These are phyloP conservation scores for Cheilinus undulatus DNA, from an alignment of 2,113 vertebrate species.

Conservation along the genomic window DNA sequence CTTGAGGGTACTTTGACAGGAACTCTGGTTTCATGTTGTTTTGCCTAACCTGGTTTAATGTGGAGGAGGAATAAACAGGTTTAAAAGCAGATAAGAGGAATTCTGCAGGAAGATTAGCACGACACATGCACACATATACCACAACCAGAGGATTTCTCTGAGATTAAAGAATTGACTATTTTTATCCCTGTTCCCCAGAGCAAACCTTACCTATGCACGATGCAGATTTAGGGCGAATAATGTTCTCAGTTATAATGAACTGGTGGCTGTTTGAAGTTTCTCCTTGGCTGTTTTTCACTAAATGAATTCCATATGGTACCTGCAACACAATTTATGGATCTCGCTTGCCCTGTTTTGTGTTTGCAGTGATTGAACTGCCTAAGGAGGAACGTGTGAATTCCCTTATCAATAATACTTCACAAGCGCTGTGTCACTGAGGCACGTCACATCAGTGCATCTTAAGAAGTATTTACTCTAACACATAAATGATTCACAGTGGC, in stretches of 20 bases:
- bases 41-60: not conserved
- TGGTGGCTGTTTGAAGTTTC: slow-evolving; percentile 69
- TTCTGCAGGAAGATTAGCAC: slow-evolving; percentile 37
- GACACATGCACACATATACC: slow-evolving; percentile 42
- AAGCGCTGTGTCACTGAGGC: slow-evolving; percentile 32
- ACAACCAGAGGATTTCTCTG: slow-evolving; percentile 47
- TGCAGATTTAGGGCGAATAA: slow-evolving; percentile 59
- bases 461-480: slow-evolving; percentile 4
- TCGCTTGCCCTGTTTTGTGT: slow-evolving; percentile 39
- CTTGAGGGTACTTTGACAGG: slow-evolving; percentile 20
- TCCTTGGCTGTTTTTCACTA: slow-evolving; percentile 56
- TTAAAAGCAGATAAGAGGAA: slow-evolving; percentile 57
- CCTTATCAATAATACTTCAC: slow-evolving; percentile 42
- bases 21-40: slow-evolving; percentile 25
- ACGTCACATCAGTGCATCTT: slow-evolving; percentile 14
- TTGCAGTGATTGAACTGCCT: slow-evolving; percentile 55
- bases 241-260: slow-evolving; percentile 66
- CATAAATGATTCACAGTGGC: slow-evolving; percentile 21
- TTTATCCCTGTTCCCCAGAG: slow-evolving; percentile 63
- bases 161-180: slow-evolving; percentile 72
- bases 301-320: slow-evolving; percentile 50
- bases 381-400: slow-evolving; percentile 41
- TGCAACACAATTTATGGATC: slow-evolving; percentile 52
- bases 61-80: slow-evolving; percentile 53
- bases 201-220: slow-evolving; percentile 56